A percentile compares a stretch with the other conserved stretches of the same genome.
These are phyloP conservation scores for Dendrocopos noguchii DNA, from an alignment of 2,113 vertebrate species.

Conservation along the genomic window DNA sequence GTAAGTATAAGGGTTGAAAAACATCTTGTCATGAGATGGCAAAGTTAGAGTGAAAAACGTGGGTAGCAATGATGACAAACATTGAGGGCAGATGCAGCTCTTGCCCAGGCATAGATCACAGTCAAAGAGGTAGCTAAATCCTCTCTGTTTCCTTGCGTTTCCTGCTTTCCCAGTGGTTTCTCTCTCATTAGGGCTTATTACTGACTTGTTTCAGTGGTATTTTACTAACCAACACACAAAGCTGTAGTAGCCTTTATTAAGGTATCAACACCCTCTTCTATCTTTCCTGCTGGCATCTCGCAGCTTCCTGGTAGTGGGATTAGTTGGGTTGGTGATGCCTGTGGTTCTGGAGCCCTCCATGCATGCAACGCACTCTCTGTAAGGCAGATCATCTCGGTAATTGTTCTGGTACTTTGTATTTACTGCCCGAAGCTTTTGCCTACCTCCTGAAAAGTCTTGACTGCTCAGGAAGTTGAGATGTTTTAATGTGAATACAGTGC, in stretches of 20 bases:
- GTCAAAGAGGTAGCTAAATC: background rate
- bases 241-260: background rate
- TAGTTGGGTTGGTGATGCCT: fast-evolving
- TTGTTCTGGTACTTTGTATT: too few species aligned
- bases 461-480: background rate
- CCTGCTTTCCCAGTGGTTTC: background rate
- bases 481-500: background rate
- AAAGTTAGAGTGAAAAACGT: background rate
- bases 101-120: background rate
- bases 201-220: background rate
- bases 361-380: too few species aligned
- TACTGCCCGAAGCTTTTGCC: background rate
- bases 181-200: background rate
- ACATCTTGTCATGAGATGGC: background rate
- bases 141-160: background rate
- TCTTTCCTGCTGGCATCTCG: background rate
- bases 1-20: background rate
- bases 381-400: fast-evolving
- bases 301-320: fast-evolving
- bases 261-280: background rate
- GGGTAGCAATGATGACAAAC: background rate
- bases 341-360: background rate
- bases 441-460: background rate
- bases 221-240: background rate
- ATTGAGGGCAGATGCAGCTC: background rate